phyloP scores from a whole-genome alignment of 2,797 vertebrate species.

The Sebastes itinus region DNA sequence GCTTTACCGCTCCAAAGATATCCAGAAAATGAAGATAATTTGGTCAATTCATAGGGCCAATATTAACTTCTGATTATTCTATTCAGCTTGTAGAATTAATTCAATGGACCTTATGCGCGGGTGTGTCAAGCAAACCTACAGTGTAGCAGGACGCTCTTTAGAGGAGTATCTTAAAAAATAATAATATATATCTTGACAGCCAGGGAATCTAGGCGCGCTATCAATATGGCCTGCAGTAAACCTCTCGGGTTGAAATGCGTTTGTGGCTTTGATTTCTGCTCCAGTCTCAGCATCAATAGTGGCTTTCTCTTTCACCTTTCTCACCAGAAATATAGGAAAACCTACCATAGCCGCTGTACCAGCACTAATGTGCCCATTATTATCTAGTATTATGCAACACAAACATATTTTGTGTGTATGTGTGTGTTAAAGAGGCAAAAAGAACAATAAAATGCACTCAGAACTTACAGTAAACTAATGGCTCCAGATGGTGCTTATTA shows the following conservation, averaged over 20 bases:
- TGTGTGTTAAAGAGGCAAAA: constrained; percentile 7
- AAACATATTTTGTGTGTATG: background rate
- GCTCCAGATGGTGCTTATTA: constrained; percentile 56
- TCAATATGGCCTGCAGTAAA: background rate
- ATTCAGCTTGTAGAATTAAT: background rate
- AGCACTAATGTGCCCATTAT: background rate
- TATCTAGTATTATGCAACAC: background rate
- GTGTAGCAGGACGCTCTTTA: background rate
- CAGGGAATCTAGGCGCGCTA: background rate
- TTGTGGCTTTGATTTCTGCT: background rate
- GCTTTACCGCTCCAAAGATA: background rate
- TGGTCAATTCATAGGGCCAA: background rate
- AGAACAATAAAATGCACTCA: constrained; percentile 16
- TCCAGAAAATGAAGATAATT: background rate
- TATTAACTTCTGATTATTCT: background rate
- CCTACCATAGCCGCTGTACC: background rate
- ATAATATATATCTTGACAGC: background rate
- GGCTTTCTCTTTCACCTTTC: background rate
- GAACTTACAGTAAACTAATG: constrained; percentile 18
- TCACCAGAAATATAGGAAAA: background rate
- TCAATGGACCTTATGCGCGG: background rate
- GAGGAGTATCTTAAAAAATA: background rate
- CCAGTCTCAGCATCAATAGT: background rate
- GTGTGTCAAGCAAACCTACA: background rate
- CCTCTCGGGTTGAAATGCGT: background rate